Conservation (phyloP, 2,113 vertebrate genomes). For the Tympanuchus pallidicinctus region DNA sequence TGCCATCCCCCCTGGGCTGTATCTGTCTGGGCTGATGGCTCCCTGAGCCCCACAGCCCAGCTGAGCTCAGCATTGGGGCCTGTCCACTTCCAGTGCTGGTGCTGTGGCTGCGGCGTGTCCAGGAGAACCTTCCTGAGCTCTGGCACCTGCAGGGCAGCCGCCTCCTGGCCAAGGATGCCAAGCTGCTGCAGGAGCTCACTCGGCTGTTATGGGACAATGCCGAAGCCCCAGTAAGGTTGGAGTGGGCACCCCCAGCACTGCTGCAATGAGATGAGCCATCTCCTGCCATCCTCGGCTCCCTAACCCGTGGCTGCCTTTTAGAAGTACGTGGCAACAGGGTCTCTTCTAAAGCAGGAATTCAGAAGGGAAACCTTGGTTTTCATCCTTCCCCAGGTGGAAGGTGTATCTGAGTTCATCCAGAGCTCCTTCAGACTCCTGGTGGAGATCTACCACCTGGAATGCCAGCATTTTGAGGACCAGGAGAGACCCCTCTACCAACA, state of each 20-base stretch:
- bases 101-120: constrained; percentile 85
- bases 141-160: constrained; percentile 64
- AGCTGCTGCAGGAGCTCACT: constrained; percentile 70
- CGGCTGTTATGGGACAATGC: constrained; percentile 86
- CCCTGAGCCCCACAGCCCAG: accelerated
- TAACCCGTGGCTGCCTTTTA: accelerated
- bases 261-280: neutral
- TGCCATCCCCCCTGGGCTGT: neutral
- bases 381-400: constrained; percentile 77
- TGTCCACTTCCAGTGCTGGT: constrained; percentile 79
- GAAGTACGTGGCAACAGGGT: accelerated
- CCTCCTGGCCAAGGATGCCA: constrained; percentile 64
- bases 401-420: constrained; percentile 82
- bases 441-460: constrained; percentile 84
- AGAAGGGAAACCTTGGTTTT: neutral
- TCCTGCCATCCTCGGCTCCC: neutral
- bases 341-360: neutral
- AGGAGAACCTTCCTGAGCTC: constrained; percentile 75
- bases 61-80: neutral
- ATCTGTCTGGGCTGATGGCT: neutral
- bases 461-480: constrained; percentile 72
- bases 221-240: constrained; percentile 82
- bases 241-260: accelerated
- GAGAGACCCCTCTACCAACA: constrained; percentile 75
- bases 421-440: constrained; percentile 81